These are phyloP conservation scores for Tachypleus tridentatus DNA, from an alignment of 1,140 invertebrate genomes.

Conservation along the genomic window DNA sequence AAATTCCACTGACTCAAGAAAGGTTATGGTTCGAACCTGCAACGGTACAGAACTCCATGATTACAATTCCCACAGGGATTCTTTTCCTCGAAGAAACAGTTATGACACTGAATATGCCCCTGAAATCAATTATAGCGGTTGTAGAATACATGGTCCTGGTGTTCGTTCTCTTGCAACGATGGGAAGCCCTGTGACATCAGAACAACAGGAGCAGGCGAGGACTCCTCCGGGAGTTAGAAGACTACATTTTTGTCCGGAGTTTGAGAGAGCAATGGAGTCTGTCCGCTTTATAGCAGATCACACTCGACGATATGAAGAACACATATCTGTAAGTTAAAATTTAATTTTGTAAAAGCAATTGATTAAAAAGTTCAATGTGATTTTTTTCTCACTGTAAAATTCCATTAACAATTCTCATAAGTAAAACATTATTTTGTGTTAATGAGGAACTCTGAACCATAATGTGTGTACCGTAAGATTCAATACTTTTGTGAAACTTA, in stretches of 20 bases:
- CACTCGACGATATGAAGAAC: constrained; percentile 86
- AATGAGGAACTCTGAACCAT: no score
- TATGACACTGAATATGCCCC: constrained; percentile 7
- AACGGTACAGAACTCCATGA: constrained; percentile 9
- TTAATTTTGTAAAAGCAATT: no score
- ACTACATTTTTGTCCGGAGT: constrained; percentile 45
- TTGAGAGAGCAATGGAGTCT: constrained; percentile 77
- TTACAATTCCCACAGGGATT: not conserved
- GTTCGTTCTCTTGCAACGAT: not conserved
- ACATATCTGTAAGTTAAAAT: constrained; percentile 61
- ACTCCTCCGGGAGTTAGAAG: constrained; percentile 2
- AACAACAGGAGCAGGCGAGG: constrained; percentile 3
- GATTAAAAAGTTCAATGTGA: no score
- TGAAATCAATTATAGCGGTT: constrained; percentile 8
- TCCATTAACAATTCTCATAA: no score
- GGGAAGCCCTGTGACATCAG: not conserved
- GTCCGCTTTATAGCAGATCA: constrained; percentile 94
- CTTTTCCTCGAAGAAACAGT: constrained; percentile 1
- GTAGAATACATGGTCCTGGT: constrained; percentile 15
- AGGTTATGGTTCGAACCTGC: constrained; percentile 10
- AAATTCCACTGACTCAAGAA: constrained; percentile 14
- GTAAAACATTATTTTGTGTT: no score
- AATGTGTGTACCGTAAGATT: no score
- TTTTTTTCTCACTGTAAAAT: no score
- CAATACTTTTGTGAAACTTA: no score